Percentiles rank a stretch among this genome's conserved stretches.
These are phyloP conservation scores for Brachionus manjavacas DNA, from an alignment of 1,140 invertebrate genomes.

Conservation along the genomic window DNA sequence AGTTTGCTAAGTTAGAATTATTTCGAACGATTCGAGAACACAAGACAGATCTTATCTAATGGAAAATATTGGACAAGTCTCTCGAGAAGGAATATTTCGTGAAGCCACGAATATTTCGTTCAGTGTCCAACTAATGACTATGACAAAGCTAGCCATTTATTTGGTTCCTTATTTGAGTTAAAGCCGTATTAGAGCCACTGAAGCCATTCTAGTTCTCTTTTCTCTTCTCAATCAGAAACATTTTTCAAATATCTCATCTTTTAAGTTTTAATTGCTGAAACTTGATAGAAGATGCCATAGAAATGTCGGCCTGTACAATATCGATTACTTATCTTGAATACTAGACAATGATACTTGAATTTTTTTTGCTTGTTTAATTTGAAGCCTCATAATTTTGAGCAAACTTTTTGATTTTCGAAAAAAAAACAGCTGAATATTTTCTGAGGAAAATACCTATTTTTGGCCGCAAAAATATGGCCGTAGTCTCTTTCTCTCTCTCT, in stretches of 20 bases:
- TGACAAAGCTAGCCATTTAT: background rate
- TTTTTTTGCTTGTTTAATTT: constrained; percentile 11
- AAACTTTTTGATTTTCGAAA: background rate
- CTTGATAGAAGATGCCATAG: constrained; percentile 10
- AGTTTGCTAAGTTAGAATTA: background rate
- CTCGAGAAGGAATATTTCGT: background rate
- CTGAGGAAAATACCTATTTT: background rate
- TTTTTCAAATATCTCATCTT: constrained; percentile 17
- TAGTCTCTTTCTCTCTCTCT: background rate
- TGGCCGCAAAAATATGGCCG: background rate
- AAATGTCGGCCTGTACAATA: background rate
- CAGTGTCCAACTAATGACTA: background rate
- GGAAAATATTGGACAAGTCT: background rate
- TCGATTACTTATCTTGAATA: constrained; percentile 34
- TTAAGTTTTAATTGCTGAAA: constrained; percentile 24
- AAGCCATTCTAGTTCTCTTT: background rate
- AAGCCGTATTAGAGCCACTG: background rate
- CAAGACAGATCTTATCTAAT: constrained; percentile 34
- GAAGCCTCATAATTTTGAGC: background rate
- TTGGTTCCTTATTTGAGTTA: background rate
- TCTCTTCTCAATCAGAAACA: background rate
- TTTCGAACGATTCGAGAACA: background rate
- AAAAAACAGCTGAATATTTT: background rate
- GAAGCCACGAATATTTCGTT: background rate
- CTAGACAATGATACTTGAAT: constrained; percentile 28